Evolutionary conservation across 2,797 vertebrate genomes (phyloP).

Genomic region (Rhinophrynus dorsalis): DNA sequence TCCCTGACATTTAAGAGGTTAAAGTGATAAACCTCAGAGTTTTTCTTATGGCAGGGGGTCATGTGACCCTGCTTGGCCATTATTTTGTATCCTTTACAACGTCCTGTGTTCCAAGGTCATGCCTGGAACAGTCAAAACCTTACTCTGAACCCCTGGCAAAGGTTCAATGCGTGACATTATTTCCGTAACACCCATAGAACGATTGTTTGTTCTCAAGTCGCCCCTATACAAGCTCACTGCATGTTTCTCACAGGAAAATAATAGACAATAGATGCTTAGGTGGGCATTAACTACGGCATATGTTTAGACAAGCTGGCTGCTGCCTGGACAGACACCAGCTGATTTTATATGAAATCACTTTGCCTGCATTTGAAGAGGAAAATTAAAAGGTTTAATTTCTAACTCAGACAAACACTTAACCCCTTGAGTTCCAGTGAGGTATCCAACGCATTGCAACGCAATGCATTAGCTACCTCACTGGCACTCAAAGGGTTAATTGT

Average conservation of each 20-base stretch:
- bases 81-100: background rate
- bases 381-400: background rate
- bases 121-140: constrained; percentile 35
- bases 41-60: background rate
- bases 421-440: too few species aligned
- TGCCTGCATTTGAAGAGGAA: background rate
- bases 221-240: constrained; percentile 26
- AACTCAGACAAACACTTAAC: too few species aligned
- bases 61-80: background rate
- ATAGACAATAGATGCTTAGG: constrained; percentile 38
- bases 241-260: constrained; percentile 33
- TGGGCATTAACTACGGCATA: constrained; percentile 23
- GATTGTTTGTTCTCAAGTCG: constrained; percentile 40
- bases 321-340: constrained; percentile 14
- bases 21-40: too few species aligned
- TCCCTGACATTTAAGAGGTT: too few species aligned
- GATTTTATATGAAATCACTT: constrained; percentile 2
- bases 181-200: constrained; percentile 35
- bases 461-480: too few species aligned
- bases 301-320: constrained; percentile 21
- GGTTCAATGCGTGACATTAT: constrained; percentile 26
- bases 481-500: too few species aligned
- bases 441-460: too few species aligned
- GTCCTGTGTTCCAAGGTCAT: constrained; percentile 20
- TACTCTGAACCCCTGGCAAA: constrained; percentile 24